Evolutionary conservation across 2,113 vertebrate species (phyloP).

Genomic region (Cyanoderma ruficeps): DNA sequence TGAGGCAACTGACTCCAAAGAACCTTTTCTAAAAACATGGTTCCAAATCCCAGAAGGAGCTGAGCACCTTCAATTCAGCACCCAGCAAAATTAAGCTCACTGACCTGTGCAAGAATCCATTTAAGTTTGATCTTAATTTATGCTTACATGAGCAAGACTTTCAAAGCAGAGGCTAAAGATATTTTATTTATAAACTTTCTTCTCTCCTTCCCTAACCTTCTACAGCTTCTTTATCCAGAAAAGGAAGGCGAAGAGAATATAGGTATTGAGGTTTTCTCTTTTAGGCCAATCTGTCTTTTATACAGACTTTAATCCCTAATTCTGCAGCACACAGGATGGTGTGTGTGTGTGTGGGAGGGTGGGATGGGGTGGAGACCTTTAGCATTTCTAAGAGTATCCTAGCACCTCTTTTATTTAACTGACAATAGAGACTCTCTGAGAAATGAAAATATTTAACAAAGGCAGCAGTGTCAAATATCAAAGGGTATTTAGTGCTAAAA

Average conservation of each 20-base stretch:
- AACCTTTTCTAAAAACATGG: not conserved
- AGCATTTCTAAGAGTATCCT: slow-evolving; percentile 72
- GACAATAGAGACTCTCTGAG: slow-evolving; percentile 65
- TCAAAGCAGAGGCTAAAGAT: not conserved
- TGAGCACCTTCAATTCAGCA: not conserved
- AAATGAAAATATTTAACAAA: slow-evolving; percentile 73
- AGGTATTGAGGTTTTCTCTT: not conserved
- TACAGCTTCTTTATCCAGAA: not conserved
- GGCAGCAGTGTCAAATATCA: slow-evolving; percentile 66
- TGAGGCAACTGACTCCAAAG: not conserved
- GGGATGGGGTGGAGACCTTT: slow-evolving; percentile 37
- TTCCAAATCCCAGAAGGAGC: not conserved
- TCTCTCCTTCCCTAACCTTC: not conserved
- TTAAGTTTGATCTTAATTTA: slow-evolving; percentile 22
- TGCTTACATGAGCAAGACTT: not conserved
- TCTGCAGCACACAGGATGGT: slow-evolving; percentile 29
- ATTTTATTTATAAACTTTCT: slow-evolving; percentile 39
- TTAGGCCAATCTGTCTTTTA: slow-evolving; percentile 49
- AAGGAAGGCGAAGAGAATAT: not conserved
- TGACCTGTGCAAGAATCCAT: not conserved
- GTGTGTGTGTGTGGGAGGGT: not conserved
- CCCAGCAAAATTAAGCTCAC: not conserved
- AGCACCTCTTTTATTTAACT: slow-evolving; percentile 62
- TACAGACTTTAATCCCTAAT: slow-evolving; percentile 59
- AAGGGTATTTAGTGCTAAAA: slow-evolving; percentile 57